Evolutionary conservation across 1,140 invertebrate genomes (phyloP), one percentile per base, ranked within the genome.

Genomic region (Drosophila leontia): DNA sequence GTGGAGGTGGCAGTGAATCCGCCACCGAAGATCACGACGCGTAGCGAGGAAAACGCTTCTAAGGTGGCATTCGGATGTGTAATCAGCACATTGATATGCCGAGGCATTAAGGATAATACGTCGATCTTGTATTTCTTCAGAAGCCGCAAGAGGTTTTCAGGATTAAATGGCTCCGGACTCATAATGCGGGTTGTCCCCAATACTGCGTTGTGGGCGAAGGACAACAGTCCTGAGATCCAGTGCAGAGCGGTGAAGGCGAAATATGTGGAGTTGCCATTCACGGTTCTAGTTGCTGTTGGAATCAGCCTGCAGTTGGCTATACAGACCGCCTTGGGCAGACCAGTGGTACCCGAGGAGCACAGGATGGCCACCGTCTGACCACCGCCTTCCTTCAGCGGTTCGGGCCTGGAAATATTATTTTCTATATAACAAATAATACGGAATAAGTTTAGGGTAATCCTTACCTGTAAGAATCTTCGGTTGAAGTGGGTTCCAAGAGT

Each of bases 271-370:
- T 32, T n/a, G 48, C 26, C 2, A 5, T 51, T 51, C 6, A 51
- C 0, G 9, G 0, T 12, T 11, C 1, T 51, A 3, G 29, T 17
- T 12, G 29, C 2, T 1, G 48, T 34, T 17, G 26, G 29, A 32
- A 51, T 51, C 29, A 51, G 29, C 29, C 48, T 51, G 26, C 26
- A 51, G 48, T 51, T 51, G 29, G 48, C 9, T 34, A 51, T 51
- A n/a, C 29, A 34, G 29, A 51, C 48, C 3, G 48, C 48, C 48
- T 51, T 51, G n/a, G 48, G 48, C 9, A 1, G n/a, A 9, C 48
- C 48, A 51, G 48, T 51, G 29, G 48, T 51, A 12, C 48, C 48
- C 9, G 48, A 51, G 15, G 48, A 51, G 48, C 48, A 51, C 29
- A 51, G 11, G n/a, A 51, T 51, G 9, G 48, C 48, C 48, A 51